Percentiles rank a stretch among this genome's conserved stretches.
Conservation (phyloP, 2,888 invertebrate genomes). For the Synanthedon tipuliformis region DNA sequence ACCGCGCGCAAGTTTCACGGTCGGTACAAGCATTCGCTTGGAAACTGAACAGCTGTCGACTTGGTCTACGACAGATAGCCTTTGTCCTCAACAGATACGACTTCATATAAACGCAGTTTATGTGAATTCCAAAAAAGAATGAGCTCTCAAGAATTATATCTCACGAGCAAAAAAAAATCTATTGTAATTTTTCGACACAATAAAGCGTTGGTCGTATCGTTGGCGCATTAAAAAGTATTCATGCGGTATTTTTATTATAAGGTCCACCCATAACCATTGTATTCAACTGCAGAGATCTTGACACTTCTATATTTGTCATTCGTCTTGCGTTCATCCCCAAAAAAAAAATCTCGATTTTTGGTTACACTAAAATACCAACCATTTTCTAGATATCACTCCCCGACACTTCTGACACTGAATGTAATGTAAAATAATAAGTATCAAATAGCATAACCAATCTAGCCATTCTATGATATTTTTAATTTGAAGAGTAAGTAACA, state of each 20-base stretch:
- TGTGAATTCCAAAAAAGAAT: conserved; percentile 58
- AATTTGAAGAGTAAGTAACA: no score
- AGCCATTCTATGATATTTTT: no score
- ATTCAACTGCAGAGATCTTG: conserved; percentile 48
- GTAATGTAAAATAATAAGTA: no score
- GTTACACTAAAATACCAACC: conserved; percentile 1
- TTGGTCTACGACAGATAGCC: conserved; percentile 47
- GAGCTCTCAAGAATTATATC: conserved; percentile 54
- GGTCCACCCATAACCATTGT: conserved; percentile 46
- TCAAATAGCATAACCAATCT: no score
- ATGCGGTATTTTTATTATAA: conserved; percentile 56
- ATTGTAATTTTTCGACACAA: conserved; percentile 51
- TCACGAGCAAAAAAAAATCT: conserved; percentile 47
- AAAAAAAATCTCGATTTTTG: conserved; percentile 26
- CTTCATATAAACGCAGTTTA: conserved; percentile 69
- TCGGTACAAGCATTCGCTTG: conserved; percentile 39
- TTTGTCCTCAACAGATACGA: conserved; percentile 58
- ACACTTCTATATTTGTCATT: conserved; percentile 57
- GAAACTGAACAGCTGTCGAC: conserved; percentile 60
- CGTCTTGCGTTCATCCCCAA: conserved; percentile 21
- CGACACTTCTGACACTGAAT: no score
- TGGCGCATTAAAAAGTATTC: conserved; percentile 70
- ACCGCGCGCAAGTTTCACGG: conserved; percentile 54
- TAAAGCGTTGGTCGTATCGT: conserved; percentile 61
- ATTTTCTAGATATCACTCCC: background rate